Conservation (phyloP, 2,888 invertebrate genomes). For the Hirtodrosophila confusa region DNA sequence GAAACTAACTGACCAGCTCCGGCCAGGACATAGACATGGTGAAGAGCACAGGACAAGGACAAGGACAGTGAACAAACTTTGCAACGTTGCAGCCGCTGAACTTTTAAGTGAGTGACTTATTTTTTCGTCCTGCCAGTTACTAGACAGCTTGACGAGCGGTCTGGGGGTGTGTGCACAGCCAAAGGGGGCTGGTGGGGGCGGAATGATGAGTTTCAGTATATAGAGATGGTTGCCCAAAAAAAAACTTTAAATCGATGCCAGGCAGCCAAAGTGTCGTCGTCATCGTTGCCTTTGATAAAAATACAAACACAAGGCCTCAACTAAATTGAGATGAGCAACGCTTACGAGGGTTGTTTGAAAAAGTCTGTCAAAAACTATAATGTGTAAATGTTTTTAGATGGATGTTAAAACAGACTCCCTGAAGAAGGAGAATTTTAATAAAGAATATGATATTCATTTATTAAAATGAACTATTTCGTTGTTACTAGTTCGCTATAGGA, state of each 20-base stretch:
- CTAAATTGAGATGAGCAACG: conserved; percentile 59
- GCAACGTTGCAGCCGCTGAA: conserved; percentile 68
- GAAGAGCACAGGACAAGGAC: conserved; percentile 33
- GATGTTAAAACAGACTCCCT: too few relatives aligned
- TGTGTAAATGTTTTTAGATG: too few relatives aligned
- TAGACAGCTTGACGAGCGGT: conserved; percentile 43
- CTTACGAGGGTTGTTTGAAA: conserved; percentile 23
- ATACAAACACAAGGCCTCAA: conserved; percentile 59
- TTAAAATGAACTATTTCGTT: too few relatives aligned
- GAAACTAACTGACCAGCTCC: conserved; percentile 72
- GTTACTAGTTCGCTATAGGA: too few relatives aligned
- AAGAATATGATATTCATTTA: too few relatives aligned
- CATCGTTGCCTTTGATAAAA: conserved; percentile 62
- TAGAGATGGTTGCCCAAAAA: conserved; percentile 22
- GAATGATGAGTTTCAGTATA: conserved; percentile 49
- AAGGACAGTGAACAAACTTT: conserved; percentile 67
- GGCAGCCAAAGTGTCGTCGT: conserved; percentile 65
- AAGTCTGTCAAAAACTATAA: background rate
- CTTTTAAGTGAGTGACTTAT: conserved; percentile 80
- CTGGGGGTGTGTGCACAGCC: background rate
- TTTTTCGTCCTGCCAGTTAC: conserved; percentile 49
- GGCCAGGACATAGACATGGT: conserved; percentile 36
- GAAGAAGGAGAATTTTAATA: too few relatives aligned
- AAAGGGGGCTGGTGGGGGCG: background rate
- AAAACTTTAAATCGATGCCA: conserved; percentile 61